These are phyloP conservation scores for Natator depressus DNA, from an alignment of 2,113 vertebrate species.

Conservation along the genomic window DNA sequence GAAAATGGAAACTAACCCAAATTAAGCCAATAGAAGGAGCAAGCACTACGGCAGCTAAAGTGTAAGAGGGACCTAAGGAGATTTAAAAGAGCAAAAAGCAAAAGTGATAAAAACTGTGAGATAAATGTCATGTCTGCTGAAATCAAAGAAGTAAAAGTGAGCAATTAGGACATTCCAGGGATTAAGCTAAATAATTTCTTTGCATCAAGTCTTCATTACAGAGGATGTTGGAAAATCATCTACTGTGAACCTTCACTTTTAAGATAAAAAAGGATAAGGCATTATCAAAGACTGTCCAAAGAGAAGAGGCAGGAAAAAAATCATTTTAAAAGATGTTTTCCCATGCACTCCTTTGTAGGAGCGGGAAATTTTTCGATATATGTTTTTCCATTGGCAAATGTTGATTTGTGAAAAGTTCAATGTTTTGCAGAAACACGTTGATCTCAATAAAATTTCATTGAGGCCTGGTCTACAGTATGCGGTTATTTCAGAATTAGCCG, in stretches of 20 bases:
- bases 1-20: background rate
- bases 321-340: background rate
- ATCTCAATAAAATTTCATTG: background rate
- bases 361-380: background rate
- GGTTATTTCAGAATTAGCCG: no score
- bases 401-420: background rate
- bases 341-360: background rate
- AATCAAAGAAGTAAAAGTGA: background rate
- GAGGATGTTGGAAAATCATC: background rate
- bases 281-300: background rate
- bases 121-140: background rate
- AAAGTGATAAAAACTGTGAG: background rate
- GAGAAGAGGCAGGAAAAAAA: background rate
- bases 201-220: background rate
- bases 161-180: background rate
- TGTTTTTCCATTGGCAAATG: background rate
- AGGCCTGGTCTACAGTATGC: no score
- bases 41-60: background rate
- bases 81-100: background rate
- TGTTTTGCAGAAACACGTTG: background rate
- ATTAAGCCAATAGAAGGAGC: background rate
- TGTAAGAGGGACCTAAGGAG: background rate
- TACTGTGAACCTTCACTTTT: conserved; percentile 14
- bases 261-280: background rate
- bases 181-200: background rate